These are phyloP conservation scores for Pollachius pollachius DNA, from an alignment of 2,113 vertebrate genomes.

Conservation along the genomic window DNA sequence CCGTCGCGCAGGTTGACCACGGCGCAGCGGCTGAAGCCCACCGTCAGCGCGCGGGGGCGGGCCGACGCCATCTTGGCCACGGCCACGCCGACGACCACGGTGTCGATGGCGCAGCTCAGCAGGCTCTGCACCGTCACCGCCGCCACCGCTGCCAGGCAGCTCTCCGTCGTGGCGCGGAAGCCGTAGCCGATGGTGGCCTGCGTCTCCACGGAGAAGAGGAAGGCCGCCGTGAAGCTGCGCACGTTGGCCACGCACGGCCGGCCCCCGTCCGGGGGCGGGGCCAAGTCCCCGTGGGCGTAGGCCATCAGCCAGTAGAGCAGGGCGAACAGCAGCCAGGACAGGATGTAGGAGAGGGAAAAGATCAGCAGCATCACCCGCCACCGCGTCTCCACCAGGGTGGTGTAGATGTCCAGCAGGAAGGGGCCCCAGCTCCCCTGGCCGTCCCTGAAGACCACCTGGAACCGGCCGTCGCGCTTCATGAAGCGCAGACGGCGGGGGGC, in stretches of 20 bases:
- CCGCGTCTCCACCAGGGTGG: conserved; percentile 91
- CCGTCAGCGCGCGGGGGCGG: conserved; percentile 87
- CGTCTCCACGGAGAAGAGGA: conserved; percentile 91
- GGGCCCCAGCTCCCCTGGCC: conserved; percentile 84
- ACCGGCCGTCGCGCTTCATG: conserved; percentile 89
- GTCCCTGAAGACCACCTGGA: conserved; percentile 85
- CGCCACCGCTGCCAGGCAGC: conserved; percentile 82
- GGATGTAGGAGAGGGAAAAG: conserved; percentile 87
- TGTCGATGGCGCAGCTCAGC: conserved; percentile 87
- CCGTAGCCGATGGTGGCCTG: conserved; percentile 95
- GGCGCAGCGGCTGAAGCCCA: conserved; percentile 87
- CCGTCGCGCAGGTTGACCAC: conserved; percentile 82
- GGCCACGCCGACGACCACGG: conserved; percentile 87
- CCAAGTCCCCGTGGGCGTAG: conserved; percentile 79
- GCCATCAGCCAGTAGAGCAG: conserved; percentile 89
- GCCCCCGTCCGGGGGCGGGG: background rate
- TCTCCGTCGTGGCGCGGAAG: conserved; percentile 82
- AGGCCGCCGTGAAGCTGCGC: conserved; percentile 85
- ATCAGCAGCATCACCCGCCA: conserved; percentile 93
- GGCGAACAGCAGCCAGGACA: conserved; percentile 92
- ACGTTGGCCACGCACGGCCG: conserved; percentile 83
- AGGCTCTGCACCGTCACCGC: conserved; percentile 83
- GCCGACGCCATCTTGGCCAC: conserved; percentile 94
- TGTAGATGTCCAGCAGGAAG: conserved; percentile 89
- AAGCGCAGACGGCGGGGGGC: conserved; percentile 46